Percentiles rank a stretch among this genome's conserved stretches.
These are phyloP conservation scores for Upupa epops DNA, from an alignment of 2,113 vertebrate genomes.

Conservation along the genomic window DNA sequence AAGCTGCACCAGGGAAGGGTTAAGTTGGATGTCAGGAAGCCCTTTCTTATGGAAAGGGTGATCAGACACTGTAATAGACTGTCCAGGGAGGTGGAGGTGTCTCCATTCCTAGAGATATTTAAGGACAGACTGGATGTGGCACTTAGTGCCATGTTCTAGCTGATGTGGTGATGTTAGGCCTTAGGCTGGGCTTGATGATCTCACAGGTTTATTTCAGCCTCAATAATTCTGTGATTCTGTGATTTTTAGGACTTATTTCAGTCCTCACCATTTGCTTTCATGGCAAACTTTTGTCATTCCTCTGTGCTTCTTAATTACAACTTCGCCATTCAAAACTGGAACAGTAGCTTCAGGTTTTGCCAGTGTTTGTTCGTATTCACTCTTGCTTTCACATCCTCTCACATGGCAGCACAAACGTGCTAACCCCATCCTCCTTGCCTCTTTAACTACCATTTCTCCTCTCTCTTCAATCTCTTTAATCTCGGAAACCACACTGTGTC, in stretches of 20 bases:
- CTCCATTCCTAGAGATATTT: too few species aligned
- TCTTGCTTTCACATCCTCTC: not conserved
- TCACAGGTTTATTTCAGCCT: too few species aligned
- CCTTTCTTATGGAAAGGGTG: too few species aligned
- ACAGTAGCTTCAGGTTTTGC: not conserved
- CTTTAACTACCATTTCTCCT: slow-evolving; percentile 1
- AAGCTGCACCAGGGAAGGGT: too few species aligned
- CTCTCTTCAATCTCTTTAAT: not conserved
- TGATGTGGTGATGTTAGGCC: too few species aligned
- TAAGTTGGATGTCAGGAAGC: too few species aligned
- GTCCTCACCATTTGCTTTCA: not conserved
- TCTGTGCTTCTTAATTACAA: not conserved
- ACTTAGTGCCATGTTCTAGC: too few species aligned
- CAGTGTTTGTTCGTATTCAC: not conserved
- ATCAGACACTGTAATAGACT: too few species aligned
- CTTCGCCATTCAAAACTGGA: not conserved
- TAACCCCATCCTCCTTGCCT: not conserved
- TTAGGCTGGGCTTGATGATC: too few species aligned
- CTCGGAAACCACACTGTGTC: not conserved
- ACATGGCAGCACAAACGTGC: not conserved
- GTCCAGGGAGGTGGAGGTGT: too few species aligned
- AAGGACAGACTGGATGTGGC: too few species aligned
- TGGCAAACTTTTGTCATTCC: not conserved
- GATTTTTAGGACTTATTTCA: not conserved
- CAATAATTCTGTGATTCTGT: too few species aligned